Conservation (phyloP, 64 coral and sea anemone species). For the Montipora capricornis region DNA sequence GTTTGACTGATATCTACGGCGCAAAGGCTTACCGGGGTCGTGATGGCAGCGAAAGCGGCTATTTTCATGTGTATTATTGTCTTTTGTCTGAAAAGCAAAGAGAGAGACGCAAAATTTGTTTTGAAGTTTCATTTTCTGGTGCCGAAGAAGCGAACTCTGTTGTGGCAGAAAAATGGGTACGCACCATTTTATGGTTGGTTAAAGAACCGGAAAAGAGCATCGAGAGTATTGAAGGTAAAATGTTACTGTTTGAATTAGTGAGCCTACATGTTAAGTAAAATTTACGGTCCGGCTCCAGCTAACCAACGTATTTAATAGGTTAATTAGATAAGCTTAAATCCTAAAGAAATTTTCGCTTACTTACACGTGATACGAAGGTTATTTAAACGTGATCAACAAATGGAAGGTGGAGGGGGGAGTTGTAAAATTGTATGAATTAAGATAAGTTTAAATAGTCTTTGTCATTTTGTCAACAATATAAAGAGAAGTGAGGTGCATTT, state of each 20-base stretch:
- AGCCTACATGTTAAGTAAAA: neutral
- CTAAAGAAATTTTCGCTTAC: too few relatives aligned
- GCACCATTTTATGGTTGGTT: constrained; percentile 81
- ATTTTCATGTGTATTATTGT: constrained; percentile 92
- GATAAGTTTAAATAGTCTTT: too few relatives aligned
- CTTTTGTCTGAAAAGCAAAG: constrained; percentile 74
- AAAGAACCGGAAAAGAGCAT: constrained; percentile 51
- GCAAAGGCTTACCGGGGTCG: constrained; percentile 68
- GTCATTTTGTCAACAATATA: too few relatives aligned
- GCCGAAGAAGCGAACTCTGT: constrained; percentile 46
- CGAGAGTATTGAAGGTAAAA: constrained; percentile 65
- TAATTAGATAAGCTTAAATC: too few relatives aligned
- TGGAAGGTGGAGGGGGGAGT: too few relatives aligned
- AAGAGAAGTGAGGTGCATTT: too few relatives aligned
- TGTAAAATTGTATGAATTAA: too few relatives aligned
- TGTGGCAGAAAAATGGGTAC: constrained; percentile 69
- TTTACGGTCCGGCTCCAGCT: too few relatives aligned
- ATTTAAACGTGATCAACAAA: too few relatives aligned
- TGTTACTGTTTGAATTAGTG: neutral
- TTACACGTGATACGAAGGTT: too few relatives aligned
- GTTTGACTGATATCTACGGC: constrained; percentile 75
- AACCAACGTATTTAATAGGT: too few relatives aligned
- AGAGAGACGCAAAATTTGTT: constrained; percentile 56
- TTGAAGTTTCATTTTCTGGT: constrained; percentile 70
- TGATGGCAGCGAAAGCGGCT: constrained; percentile 44